These are phyloP conservation scores for Tinea pellionella DNA, from an alignment of 2,888 invertebrate genomes.

Conservation along the genomic window DNA sequence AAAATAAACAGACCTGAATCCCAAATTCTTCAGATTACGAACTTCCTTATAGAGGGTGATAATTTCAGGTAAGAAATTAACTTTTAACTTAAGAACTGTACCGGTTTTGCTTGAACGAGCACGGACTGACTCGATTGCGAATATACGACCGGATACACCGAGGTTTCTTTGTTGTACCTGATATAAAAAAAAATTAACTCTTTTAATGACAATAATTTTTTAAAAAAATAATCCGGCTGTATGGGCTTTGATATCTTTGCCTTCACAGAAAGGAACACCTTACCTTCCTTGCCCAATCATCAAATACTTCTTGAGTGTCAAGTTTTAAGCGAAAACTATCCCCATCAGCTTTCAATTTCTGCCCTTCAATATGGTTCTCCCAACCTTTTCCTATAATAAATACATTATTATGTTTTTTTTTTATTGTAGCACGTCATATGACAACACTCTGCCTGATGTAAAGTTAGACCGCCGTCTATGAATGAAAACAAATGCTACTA, in stretches of 20 bases:
- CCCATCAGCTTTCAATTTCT: slow-evolving; percentile 96
- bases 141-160: slow-evolving; percentile 94
- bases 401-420: no score
- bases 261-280: no score
- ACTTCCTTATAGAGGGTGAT: slow-evolving; percentile 99
- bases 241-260: no score
- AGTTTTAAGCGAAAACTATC: slow-evolving; percentile 97
- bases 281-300: slow-evolving; percentile 95
- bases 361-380: slow-evolving; percentile 99
- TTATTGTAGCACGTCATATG: no score
- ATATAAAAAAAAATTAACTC: slow-evolving; percentile 12
- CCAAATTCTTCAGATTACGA: slow-evolving; percentile 93
- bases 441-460: no score
- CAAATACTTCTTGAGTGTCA: slow-evolving; percentile 97
- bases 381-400: slow-evolving; percentile 85
- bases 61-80: slow-evolving; percentile 97
- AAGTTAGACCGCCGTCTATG: no score
- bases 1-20: slow-evolving; percentile 73
- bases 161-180: slow-evolving; percentile 91
- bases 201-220: no score
- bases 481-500: no score
- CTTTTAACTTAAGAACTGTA: slow-evolving; percentile 88
- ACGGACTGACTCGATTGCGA: slow-evolving; percentile 88
- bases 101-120: slow-evolving; percentile 81
- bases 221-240: no score